Base-by-base conservation (phyloP, 2,113 vertebrate species). In the Rhinopomastus cyanomelas region DNA sequence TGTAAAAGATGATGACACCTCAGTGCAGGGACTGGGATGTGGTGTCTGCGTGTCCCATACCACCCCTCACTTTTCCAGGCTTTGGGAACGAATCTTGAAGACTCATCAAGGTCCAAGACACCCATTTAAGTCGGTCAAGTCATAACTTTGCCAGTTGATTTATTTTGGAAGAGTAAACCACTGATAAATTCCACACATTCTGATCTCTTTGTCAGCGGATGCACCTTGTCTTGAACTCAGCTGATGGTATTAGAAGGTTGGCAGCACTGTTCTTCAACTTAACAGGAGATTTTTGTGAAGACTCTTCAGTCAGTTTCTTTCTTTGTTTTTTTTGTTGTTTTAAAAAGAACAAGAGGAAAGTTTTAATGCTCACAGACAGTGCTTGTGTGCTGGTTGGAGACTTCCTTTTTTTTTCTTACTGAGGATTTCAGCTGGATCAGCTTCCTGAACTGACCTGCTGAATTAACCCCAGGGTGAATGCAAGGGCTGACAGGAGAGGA, bases 351-450 rank as follows among this genome's bases (percentile, higher is more conserved):
- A 81, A 78, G 52, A 87, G 25, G 48, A 64, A 73, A 34, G 8
- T 94, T 81, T 72, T 67, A 36, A 8, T 27, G 32, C 89, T 92
- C 80, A 94, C 85, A 92, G 88, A 52, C 68, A 81, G 7, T 23
- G 15, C 69, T 89, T 83, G 48, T 62, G 42, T 74, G 89, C 76
- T 94, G 69, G 26, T 81, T 89, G 79, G 73, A 93, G 92, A 74
- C 30, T 26, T 76, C 39, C 73, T 27, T 60, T 39, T 55, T 42
- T 51, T n/a, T 30, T 29, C 48, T 90, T 32, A 27, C 69, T 65
- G 59, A 91, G 66, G 59, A 86, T 92, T 96, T 94, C 84, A 88
- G 77, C 86, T 90, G 92, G 88, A 90, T 92, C 90, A 88, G 69
- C 90, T 95, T 95, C 88, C 84, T 81, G 84, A 90, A 78, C 65